Conservation (phyloP, 2,888 invertebrate genomes). For the Eubasilissa splendida region DNA sequence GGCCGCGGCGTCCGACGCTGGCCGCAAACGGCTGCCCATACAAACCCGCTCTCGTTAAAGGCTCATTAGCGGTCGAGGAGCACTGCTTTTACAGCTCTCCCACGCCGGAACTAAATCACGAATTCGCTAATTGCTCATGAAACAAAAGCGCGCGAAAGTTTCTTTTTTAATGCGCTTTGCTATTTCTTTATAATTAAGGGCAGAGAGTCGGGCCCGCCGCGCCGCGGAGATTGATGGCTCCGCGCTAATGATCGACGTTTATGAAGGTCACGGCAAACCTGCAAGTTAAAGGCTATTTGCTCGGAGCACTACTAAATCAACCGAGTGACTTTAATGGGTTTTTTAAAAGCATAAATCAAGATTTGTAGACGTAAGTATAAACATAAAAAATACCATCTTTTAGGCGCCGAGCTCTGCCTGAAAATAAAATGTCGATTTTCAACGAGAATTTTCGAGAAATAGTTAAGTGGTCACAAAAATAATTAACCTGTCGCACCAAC, state of each 20-base stretch:
- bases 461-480: too few relatives aligned
- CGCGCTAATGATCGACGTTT: constrained; percentile 56
- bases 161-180: constrained; percentile 52
- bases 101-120: constrained; percentile 52
- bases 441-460: too few relatives aligned
- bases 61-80: constrained; percentile 53
- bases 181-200: constrained; percentile 52
- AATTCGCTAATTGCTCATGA: constrained; percentile 56
- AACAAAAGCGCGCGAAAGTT: constrained; percentile 43
- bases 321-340: background rate
- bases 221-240: constrained; percentile 48
- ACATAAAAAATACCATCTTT: background rate
- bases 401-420: background rate
- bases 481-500: too few relatives aligned
- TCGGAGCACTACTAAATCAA: constrained; percentile 2
- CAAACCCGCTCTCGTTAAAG: constrained; percentile 52
- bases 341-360: constrained; percentile 7
- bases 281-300: background rate
- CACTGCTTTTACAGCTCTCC: constrained; percentile 39
- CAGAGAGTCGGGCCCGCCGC: background rate
- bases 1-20: constrained; percentile 8
- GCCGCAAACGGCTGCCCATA: constrained; percentile 22
- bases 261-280: constrained; percentile 27
- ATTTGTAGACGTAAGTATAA: background rate
- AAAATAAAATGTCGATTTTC: too few relatives aligned